Base-by-base conservation (phyloP, 2,113 vertebrate species). In the Erpornis zantholeuca region DNA sequence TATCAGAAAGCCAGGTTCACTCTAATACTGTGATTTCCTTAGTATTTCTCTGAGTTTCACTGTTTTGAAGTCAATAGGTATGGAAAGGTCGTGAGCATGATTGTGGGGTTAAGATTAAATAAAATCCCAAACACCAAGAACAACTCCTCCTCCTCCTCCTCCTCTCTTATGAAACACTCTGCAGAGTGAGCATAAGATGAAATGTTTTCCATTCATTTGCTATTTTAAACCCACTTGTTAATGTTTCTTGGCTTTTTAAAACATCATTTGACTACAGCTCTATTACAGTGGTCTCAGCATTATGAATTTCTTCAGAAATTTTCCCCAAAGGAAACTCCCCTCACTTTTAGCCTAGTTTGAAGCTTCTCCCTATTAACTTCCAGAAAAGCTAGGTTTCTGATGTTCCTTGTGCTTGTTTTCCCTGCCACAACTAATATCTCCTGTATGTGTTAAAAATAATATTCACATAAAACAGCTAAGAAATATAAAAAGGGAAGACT, bases 141-240 rank as follows among this genome's bases (percentile, higher is more conserved):
- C 35, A 90, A 63, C 78, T 86, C 49, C 82, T 82, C 83, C 59
- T 70, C 78, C 59, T 70, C 78, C 77, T 82, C 75, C 82, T 93
- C 90, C 79, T 91, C 79, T 83, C 83, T 95, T 96, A 95, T n/a
- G 77, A 94, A 91, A 96, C 84, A 78, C 57, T 42, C 82, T 60
- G 72, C 76, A 71, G 60, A 94, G 42, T 68, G 90, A 95, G 76
- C 33, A 76, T 53, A 84, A 84, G 61, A 92, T 29, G 3, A 94
- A 94, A 92, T 65, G 70, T 66, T 94, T 91, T 94, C 81, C 77
- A 82, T 94, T 89, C 11, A 79, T 85, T 89, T 92, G 53, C 95
- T 96, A 82, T 94, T 94, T 96, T 92, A 94, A 89, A 92, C 45
- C 6, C 75, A 85, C 77, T 94, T 94, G 81, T 70, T 95, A 90